A percentile compares a stretch with the other conserved stretches of the same genome.
These are phyloP conservation scores for Gryllus longicercus DNA, from an alignment of 2,888 invertebrate genomes.

Conservation along the genomic window DNA sequence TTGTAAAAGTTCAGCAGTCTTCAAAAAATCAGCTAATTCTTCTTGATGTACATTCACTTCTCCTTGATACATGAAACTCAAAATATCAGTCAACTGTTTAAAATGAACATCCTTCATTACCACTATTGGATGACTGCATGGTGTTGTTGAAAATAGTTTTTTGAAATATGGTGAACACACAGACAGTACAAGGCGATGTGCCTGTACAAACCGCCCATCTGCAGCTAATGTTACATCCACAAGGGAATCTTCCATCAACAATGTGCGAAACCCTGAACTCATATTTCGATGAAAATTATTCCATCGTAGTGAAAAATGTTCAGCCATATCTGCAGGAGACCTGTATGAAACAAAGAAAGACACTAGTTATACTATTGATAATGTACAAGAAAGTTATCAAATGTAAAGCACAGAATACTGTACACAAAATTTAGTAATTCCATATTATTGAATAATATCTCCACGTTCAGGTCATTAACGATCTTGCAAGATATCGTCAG, in stretches of 20 bases:
- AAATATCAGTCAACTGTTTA: constrained; percentile 37
- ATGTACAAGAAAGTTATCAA: too few relatives aligned
- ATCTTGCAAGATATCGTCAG: too few relatives aligned
- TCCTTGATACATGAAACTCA: constrained; percentile 40
- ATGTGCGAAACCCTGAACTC: constrained; percentile 41
- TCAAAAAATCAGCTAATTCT: constrained; percentile 37
- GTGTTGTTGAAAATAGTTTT: constrained; percentile 38
- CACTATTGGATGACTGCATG: constrained; percentile 39
- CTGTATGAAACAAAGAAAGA: too few relatives aligned
- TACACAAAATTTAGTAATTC: too few relatives aligned
- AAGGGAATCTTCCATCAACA: constrained; percentile 41
- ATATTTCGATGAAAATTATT: constrained; percentile 43
- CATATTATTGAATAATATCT: too few relatives aligned
- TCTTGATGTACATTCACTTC: constrained; percentile 40
- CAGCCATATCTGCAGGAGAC: constrained; percentile 20
- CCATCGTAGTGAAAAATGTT: constrained; percentile 41
- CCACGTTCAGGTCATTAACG: too few relatives aligned
- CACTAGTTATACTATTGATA: too few relatives aligned
- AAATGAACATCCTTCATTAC: constrained; percentile 39
- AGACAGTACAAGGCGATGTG: constrained; percentile 43
- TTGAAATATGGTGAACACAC: constrained; percentile 44
- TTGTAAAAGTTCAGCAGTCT: constrained; percentile 39
- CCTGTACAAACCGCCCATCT: constrained; percentile 42
- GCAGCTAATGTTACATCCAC: constrained; percentile 44
- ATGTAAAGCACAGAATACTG: too few relatives aligned